A percentile compares a stretch with the other conserved stretches of the same genome.
Evolutionary conservation across 2,888 invertebrate genomes (phyloP).

Genomic region (Xylophagus ater): DNA sequence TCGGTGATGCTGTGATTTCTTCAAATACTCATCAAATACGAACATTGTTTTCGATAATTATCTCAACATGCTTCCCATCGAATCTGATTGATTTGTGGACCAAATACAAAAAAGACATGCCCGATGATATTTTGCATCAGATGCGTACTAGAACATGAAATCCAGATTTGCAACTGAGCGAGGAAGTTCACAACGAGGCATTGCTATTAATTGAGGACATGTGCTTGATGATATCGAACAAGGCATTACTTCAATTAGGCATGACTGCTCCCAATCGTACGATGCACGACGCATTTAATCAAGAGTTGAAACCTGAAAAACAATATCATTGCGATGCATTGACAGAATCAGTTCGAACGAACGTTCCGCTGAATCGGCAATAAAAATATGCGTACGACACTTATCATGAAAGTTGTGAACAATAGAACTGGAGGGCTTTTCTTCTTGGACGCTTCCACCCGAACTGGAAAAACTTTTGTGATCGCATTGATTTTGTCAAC

Average conservation of each 20-base stretch:
- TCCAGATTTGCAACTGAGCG: constrained; percentile 14
- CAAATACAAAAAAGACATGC: constrained; percentile 17
- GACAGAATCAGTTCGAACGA: too few relatives aligned
- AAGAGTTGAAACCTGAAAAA: constrained; percentile 21
- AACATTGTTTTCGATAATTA: constrained; percentile 21
- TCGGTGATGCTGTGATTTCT: constrained; percentile 17
- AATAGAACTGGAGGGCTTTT: too few relatives aligned
- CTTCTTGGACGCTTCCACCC: too few relatives aligned
- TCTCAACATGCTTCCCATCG: constrained; percentile 21
- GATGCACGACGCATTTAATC: constrained; percentile 20
- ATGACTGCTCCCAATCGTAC: constrained; percentile 23
- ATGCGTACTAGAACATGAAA: constrained; percentile 8
- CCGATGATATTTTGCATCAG: constrained; percentile 18
- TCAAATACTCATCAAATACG: constrained; percentile 18
- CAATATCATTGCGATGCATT: too few relatives aligned
- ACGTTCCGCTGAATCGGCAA: too few relatives aligned
- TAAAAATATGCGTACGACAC: too few relatives aligned
- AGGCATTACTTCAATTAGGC: constrained; percentile 17
- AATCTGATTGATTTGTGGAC: constrained; percentile 22
- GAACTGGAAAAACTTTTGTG: too few relatives aligned
- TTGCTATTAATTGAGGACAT: constrained; percentile 24
- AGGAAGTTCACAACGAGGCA: constrained; percentile 22
- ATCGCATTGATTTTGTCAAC: too few relatives aligned
- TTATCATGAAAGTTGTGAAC: too few relatives aligned
- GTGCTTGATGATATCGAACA: constrained; percentile 21